Conservation (phyloP, 2,113 vertebrate species). For the Hypanus sabinus region DNA sequence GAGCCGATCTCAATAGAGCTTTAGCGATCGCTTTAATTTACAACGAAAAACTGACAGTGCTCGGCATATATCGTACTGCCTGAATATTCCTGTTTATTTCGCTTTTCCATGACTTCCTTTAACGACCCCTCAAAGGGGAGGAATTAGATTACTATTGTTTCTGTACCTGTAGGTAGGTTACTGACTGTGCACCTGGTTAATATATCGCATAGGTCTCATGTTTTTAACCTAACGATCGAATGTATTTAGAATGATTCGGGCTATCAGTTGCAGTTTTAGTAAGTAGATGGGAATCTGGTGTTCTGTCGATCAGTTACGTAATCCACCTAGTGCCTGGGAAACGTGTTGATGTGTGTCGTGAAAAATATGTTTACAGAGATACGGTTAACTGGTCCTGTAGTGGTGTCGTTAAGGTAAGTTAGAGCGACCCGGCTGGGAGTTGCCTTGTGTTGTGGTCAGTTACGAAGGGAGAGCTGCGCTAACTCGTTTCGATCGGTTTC, state of each 20-base stretch:
- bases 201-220: not conserved
- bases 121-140: not conserved
- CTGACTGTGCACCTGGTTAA: not conserved
- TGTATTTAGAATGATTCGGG: not conserved
- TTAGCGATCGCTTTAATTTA: not conserved
- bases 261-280: not conserved
- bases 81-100: too few relatives aligned
- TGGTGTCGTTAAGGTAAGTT: not conserved
- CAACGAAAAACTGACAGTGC: not conserved
- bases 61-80: not conserved
- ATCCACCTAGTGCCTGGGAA: not conserved
- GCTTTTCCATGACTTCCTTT: not conserved
- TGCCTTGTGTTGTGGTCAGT: not conserved
- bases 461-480: too few relatives aligned
- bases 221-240: not conserved
- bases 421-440: not conserved
- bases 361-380: not conserved
- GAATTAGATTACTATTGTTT: not conserved
- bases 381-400: not conserved
- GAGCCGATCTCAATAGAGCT: too few relatives aligned
- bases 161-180: not conserved
- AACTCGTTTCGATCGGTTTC: not conserved
- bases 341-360: not conserved
- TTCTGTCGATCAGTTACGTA: not conserved
- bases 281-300: not conserved